phyloP scores from a whole-genome alignment of 2,888 invertebrate genomes.

The Erebia palarica region DNA sequence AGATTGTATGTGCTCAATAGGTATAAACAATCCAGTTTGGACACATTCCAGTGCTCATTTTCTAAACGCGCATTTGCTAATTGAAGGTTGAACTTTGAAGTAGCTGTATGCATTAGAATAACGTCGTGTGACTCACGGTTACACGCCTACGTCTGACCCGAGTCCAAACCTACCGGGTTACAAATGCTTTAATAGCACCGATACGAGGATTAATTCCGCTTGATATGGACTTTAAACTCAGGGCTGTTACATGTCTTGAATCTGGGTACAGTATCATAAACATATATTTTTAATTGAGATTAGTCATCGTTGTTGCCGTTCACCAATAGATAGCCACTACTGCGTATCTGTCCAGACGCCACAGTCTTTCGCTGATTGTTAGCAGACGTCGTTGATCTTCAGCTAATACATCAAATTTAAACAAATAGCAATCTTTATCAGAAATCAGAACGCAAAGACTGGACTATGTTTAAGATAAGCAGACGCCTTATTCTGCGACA shows the following conservation, averaged over 20 bases:
- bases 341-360: no score
- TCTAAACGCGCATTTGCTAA: slow-evolving; percentile 50
- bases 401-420: no score
- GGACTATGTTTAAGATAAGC: no score
- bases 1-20: neutral
- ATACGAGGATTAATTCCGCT: slow-evolving; percentile 45
- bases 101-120: slow-evolving; percentile 47
- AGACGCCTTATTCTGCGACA: no score
- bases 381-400: no score
- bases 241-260: slow-evolving; percentile 8
- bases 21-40: neutral
- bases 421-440: no score
- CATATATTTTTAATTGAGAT: no score
- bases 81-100: slow-evolving; percentile 49
- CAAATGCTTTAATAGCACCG: slow-evolving; percentile 47
- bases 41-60: slow-evolving; percentile 4
- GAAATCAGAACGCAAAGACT: no score
- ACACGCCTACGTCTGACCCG: slow-evolving; percentile 51
- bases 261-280: no score
- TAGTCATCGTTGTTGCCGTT: no score
- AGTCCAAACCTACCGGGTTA: slow-evolving; percentile 37
- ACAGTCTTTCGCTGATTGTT: no score
- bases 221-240: slow-evolving; percentile 37
- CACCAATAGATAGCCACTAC: no score
- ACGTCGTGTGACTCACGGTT: slow-evolving; percentile 39